Conservation (phyloP, 1,140 invertebrate species). For the Procambarus virginalis region DNA sequence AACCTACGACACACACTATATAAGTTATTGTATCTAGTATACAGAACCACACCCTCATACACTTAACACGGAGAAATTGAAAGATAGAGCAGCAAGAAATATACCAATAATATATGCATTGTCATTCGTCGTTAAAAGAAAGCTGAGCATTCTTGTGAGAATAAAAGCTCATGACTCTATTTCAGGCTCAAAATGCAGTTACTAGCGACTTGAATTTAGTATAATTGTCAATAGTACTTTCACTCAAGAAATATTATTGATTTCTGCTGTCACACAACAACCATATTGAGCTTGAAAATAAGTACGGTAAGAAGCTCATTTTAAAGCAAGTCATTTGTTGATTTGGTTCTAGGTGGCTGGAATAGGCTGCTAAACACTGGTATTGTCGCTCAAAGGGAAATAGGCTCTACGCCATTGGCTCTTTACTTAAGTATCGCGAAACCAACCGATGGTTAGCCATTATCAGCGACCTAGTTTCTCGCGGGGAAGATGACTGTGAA, state of each 20-base stretch:
- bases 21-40: background rate
- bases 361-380: background rate
- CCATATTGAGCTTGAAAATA: background rate
- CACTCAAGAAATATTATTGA: no score
- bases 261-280: background rate
- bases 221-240: no score
- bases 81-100: slow-evolving; percentile 33
- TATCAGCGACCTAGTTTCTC: background rate
- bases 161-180: background rate
- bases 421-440: background rate
- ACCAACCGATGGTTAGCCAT: background rate
- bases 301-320: background rate
- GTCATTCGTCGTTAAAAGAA: slow-evolving; percentile 29
- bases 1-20: background rate
- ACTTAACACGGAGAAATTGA: slow-evolving; percentile 31
- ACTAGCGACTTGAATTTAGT: background rate
- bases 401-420: background rate
- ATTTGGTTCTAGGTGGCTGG: background rate
- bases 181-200: background rate
- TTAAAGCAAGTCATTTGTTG: background rate
- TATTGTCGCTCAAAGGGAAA: background rate
- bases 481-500: background rate
- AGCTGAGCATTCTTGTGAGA: background rate
- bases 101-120: background rate
- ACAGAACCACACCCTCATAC: slow-evolving; percentile 12